Base-by-base conservation (phyloP, 2,888 invertebrate genomes). In the Andrena flavipes region DNA sequence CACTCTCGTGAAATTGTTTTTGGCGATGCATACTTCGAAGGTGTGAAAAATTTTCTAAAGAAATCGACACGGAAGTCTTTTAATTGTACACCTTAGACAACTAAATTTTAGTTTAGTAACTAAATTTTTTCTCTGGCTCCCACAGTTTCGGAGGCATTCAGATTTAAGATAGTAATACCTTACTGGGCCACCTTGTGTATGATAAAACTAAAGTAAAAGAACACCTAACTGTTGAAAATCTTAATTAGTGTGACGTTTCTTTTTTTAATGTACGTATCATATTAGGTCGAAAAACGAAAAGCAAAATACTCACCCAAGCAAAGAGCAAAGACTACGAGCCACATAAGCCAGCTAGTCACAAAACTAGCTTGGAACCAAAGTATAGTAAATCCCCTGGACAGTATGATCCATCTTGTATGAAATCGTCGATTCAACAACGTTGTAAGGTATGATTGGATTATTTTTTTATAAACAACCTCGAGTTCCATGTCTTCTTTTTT, bases 281-380 rank as follows among this genome's bases (percentile, higher is more conserved):
- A 48, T 54, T 13, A 88, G 88, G 54, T 69, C 74, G 73, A 16
- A 65, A 54, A 10, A 23, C 65, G 20, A 84, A 85, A 29, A 79
- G 76, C 30, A 30, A 77, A 59, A 78, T 88, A 60, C 35, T 89
- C 8, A 74, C 62, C 10, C 56, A 88, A 54, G 77, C 75, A 0
- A 85, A 82, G 35, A 90, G 89, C 70, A 87, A 84, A 71, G 86
- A 89, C 69, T 92, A 90, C 70, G 87, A 91, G 79, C 90, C 91
- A 1, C 89, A 92, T 77, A 92, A 92, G 70, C 92, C 92, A 7
- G 92, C 92, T 20, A 92, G 90, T 81, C 92, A 92, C 67, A 90
- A 89, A 80, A 92, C 90, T 0, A 87, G 89, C 70, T 75, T 92
- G 0, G 90, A 92, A 67, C 90, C 89, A 5, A 91, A 86, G 74